Percentiles rank a stretch among this genome's conserved stretches.
phyloP scores from a whole-genome alignment of 2,797 vertebrate species.

The Euthynnus affinis region DNA sequence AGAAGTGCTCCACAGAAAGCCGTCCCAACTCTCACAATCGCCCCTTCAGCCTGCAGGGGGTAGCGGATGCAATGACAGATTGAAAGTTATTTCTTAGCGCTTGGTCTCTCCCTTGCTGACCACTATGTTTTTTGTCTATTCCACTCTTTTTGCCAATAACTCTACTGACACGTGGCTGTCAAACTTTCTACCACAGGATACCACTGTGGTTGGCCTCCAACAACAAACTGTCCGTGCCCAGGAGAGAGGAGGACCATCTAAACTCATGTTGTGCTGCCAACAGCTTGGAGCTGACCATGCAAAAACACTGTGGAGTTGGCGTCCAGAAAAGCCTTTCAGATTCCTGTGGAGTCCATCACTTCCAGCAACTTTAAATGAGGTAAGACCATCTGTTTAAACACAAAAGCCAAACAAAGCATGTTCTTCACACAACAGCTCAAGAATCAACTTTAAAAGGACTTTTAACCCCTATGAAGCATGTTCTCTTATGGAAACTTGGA shows the following conservation, averaged over 20 bases:
- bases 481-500: constrained; percentile 6
- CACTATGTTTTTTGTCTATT: constrained; percentile 32
- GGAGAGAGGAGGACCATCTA: constrained; percentile 26
- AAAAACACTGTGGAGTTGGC: constrained; percentile 23
- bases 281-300: constrained; percentile 56
- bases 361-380: constrained; percentile 59
- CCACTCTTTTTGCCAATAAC: constrained; percentile 19
- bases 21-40: constrained; percentile 19
- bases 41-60: constrained; percentile 29
- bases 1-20: constrained; percentile 23
- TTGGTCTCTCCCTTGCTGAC: constrained; percentile 15
- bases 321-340: constrained; percentile 44
- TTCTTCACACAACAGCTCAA: constrained; percentile 17
- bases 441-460: constrained; percentile 13
- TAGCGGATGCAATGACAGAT: constrained; percentile 24
- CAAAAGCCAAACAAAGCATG: constrained; percentile 46
- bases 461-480: neutral
- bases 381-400: constrained; percentile 60
- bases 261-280: constrained; percentile 47
- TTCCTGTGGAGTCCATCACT: constrained; percentile 40
- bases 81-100: constrained; percentile 24
- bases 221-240: constrained; percentile 38
- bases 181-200: constrained; percentile 45
- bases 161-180: constrained; percentile 32
- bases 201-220: constrained; percentile 44